These are phyloP conservation scores for Pasiphila rectangulata DNA, from an alignment of 2,888 invertebrate species.

Conservation along the genomic window DNA sequence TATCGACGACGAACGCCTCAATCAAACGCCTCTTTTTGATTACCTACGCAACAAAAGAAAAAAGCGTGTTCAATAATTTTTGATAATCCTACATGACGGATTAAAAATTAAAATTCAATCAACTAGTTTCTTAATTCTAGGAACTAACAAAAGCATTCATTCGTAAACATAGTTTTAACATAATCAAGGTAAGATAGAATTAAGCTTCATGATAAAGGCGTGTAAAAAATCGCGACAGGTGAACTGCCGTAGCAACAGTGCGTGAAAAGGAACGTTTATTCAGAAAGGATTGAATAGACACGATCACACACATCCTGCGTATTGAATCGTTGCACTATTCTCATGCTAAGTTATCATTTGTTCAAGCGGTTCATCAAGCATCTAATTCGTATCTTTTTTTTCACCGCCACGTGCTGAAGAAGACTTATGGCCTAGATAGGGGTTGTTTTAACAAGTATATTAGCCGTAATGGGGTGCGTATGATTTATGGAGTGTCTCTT, in stretches of 20 bases:
- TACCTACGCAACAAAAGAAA: too few relatives aligned
- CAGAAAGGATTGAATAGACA: slow-evolving; percentile 53
- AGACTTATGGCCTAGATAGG: slow-evolving; percentile 69
- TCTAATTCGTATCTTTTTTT: slow-evolving; percentile 68
- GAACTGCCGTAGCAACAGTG: slow-evolving; percentile 58
- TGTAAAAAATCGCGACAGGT: slow-evolving; percentile 49
- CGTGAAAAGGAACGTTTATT: slow-evolving; percentile 40
- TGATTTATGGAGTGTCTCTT: slow-evolving; percentile 78
- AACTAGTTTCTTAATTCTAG: too few relatives aligned
- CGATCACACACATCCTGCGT: slow-evolving; percentile 62
- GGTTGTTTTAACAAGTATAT: slow-evolving; percentile 80
- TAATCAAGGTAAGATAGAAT: background rate
- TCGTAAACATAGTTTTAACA: too few relatives aligned
- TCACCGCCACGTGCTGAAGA: slow-evolving; percentile 48
- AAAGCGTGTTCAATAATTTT: too few relatives aligned
- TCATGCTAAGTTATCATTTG: slow-evolving; percentile 77
- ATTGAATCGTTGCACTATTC: slow-evolving; percentile 62
- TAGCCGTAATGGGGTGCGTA: slow-evolving; percentile 71
- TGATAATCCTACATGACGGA: too few relatives aligned
- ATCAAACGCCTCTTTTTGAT: too few relatives aligned
- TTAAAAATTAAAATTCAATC: too few relatives aligned
- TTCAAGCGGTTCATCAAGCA: slow-evolving; percentile 50
- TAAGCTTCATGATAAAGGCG: slow-evolving; percentile 2
- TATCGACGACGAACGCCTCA: too few relatives aligned
- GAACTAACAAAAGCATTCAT: too few relatives aligned